These are phyloP conservation scores for Hassar affinis DNA, from an alignment of 2,113 vertebrate genomes.

Conservation along the genomic window DNA sequence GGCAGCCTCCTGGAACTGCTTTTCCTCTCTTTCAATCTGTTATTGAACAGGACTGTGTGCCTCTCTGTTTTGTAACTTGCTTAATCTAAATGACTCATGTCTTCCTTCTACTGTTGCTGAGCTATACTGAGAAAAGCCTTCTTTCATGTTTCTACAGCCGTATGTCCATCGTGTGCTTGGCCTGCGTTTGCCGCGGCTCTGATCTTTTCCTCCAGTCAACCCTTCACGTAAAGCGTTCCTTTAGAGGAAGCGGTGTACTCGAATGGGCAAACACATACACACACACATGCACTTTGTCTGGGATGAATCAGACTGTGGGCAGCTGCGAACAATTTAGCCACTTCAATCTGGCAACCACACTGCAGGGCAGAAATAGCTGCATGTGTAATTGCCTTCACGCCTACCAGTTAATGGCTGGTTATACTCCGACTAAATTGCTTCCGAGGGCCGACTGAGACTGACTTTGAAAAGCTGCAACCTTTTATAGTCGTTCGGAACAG, in stretches of 20 bases:
- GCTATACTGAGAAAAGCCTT: neutral
- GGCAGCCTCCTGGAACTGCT: neutral
- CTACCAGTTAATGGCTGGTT: neutral
- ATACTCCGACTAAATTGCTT: neutral
- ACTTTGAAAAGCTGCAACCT: neutral
- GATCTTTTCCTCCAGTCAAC: neutral
- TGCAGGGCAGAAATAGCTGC: conserved; percentile 8
- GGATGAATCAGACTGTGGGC: conserved; percentile 13
- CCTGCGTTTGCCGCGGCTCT: neutral
- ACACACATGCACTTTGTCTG: neutral
- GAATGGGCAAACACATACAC: neutral
- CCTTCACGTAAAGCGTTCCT: neutral
- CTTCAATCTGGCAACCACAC: conserved; percentile 24
- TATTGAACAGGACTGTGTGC: neutral
- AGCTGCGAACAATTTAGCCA: conserved; percentile 21
- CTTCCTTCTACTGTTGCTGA: neutral
- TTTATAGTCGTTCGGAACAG: neutral
- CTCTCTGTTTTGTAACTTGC: neutral
- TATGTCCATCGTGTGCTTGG: neutral
- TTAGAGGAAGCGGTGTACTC: neutral
- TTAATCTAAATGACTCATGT: neutral
- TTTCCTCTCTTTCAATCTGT: conserved; percentile 5
- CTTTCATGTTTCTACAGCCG: neutral
- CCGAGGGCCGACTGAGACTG: neutral
- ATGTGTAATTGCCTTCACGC: neutral